Evolutionary conservation across 2,888 invertebrate genomes (phyloP).

Genomic region (Cremastinae sp.): DNA sequence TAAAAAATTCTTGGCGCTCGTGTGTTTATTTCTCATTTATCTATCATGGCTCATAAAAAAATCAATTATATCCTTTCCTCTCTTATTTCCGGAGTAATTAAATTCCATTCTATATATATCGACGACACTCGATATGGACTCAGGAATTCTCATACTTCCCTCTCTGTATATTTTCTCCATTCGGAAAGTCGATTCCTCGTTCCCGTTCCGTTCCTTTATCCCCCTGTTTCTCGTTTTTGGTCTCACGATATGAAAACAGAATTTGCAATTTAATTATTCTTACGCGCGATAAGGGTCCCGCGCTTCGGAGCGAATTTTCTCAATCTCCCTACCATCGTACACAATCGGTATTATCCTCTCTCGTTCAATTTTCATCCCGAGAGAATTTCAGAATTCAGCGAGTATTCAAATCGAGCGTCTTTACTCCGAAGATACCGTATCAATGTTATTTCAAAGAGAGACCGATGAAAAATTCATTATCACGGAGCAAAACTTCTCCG

Average conservation of each 20-base stretch:
- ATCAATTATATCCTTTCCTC: constrained; percentile 46
- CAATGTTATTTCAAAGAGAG: constrained; percentile 6
- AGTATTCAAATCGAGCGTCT: constrained; percentile 45
- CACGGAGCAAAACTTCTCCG: neutral
- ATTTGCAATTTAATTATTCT: constrained; percentile 58
- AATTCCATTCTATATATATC: constrained; percentile 50
- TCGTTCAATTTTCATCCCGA: neutral
- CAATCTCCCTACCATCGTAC: neutral
- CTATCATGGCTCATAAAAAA: too few species aligned
- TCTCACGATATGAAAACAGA: constrained; percentile 32
- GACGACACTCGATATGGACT: constrained; percentile 17
- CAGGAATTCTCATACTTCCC: constrained; percentile 1
- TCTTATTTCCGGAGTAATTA: constrained; percentile 44
- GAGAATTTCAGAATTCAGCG: constrained; percentile 3
- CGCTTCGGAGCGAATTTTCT: neutral
- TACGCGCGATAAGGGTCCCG: neutral
- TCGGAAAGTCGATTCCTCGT: too few species aligned
- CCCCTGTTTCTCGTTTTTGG: neutral
- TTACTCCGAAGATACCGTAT: neutral
- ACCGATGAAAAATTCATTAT: neutral
- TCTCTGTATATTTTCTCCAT: too few species aligned
- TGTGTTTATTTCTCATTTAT: too few species aligned
- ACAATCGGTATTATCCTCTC: neutral
- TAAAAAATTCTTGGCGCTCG: too few species aligned
- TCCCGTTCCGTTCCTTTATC: neutral